These are phyloP conservation scores for Drosophila mercatorum DNA, from an alignment of 2,888 invertebrate genomes.

Conservation along the genomic window DNA sequence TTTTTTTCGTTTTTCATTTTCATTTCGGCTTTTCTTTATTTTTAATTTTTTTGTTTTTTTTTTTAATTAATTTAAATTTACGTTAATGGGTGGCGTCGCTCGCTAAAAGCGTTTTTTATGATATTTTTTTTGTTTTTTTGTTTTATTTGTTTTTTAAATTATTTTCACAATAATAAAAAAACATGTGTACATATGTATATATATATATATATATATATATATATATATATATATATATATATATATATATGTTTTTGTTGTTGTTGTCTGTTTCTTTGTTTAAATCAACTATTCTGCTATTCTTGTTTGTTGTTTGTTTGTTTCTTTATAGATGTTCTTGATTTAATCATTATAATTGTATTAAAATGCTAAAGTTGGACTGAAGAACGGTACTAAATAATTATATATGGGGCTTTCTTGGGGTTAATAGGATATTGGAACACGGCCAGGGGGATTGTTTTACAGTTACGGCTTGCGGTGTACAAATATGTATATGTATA, in stretches of 20 bases:
- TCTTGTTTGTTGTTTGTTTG: background rate
- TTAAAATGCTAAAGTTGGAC: conserved; percentile 56
- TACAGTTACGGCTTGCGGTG: conserved; percentile 7
- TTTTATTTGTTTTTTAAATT: background rate
- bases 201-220: conserved; percentile 2
- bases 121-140: conserved; percentile 2
- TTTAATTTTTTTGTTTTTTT: background rate
- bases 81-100: conserved; percentile 79
- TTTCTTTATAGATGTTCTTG: conserved; percentile 4
- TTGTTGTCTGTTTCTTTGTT: background rate
- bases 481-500: conserved; percentile 1
- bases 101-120: conserved; percentile 69
- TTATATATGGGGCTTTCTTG: conserved; percentile 12
- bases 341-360: conserved; percentile 33
- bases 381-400: conserved; percentile 55
- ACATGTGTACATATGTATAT: background rate
- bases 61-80: conserved; percentile 42
- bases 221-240: background rate
- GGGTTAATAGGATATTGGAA: conserved; percentile 17
- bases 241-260: background rate
- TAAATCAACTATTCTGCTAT: conserved; percentile 25
- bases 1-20: conserved; percentile 22
- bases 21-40: conserved; percentile 16
- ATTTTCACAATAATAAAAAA: conserved; percentile 13
- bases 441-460: conserved; percentile 8